Evolutionary conservation across 2,113 vertebrate species (phyloP).

Genomic region (Sorex araneus): DNA sequence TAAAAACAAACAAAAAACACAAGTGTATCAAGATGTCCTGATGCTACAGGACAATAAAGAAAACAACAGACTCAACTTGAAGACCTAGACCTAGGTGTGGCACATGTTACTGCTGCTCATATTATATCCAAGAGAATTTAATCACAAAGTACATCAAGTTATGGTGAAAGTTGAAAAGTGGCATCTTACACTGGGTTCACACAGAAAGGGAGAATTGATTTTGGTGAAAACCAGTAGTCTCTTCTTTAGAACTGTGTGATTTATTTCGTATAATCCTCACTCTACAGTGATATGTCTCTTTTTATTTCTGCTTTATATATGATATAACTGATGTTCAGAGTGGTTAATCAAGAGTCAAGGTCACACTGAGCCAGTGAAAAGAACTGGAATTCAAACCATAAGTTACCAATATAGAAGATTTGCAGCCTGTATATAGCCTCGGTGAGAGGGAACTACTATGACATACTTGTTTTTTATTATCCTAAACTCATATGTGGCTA

Average conservation of each 20-base stretch:
- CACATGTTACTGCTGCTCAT: not conserved
- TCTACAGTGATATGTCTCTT: not conserved
- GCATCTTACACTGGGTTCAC: not conserved
- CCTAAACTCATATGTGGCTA: not conserved
- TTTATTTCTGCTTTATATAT: constrained; percentile 36
- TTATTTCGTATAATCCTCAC: constrained; percentile 16
- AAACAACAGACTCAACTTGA: too few relatives aligned
- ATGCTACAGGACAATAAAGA: not conserved
- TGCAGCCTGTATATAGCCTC: not conserved
- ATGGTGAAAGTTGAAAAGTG: not conserved
- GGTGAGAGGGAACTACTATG: not conserved
- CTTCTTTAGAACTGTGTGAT: not conserved
- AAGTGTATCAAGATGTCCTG: not conserved
- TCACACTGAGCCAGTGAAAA: constrained; percentile 62
- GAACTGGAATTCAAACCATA: constrained; percentile 35
- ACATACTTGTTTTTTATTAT: not conserved
- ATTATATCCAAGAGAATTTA: not conserved
- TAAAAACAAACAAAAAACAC: too few relatives aligned
- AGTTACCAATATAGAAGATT: not conserved
- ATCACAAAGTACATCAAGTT: not conserved
- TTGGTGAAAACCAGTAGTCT: not conserved
- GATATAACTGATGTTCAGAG: constrained; percentile 50
- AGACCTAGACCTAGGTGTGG: not conserved
- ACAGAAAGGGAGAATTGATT: not conserved
- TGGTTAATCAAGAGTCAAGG: constrained; percentile 45